phyloP scores from a whole-genome alignment of 2,797 vertebrate genomes.

The Etheostoma nigrum region DNA sequence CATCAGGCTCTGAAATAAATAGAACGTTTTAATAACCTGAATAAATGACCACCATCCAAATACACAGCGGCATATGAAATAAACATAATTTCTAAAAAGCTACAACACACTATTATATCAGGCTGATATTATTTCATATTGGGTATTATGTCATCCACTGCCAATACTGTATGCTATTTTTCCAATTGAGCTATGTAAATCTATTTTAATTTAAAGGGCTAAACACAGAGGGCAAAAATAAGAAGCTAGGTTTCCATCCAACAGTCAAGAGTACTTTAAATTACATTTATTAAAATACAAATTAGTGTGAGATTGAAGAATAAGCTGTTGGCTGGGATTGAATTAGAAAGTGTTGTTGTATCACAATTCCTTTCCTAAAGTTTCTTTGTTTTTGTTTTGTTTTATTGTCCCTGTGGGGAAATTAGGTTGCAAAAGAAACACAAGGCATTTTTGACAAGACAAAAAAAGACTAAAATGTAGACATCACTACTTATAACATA shows the following conservation, averaged over 20 bases:
- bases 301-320: neutral
- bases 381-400: too few relatives aligned
- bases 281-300: neutral
- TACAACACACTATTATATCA: neutral
- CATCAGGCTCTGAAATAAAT: conserved; percentile 89
- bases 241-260: neutral
- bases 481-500: too few relatives aligned
- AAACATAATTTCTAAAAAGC: neutral
- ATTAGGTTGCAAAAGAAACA: too few relatives aligned
- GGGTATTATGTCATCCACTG: neutral
- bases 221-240: neutral
- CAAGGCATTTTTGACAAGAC: too few relatives aligned
- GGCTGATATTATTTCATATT: too few relatives aligned
- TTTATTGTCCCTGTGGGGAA: too few relatives aligned
- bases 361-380: neutral
- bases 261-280: neutral
- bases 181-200: neutral
- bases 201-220: neutral
- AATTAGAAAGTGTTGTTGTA: neutral
- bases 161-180: neutral
- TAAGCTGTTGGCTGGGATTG: neutral
- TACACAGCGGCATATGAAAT: neutral
- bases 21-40: neutral
- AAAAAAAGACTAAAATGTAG: too few relatives aligned
- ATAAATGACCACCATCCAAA: neutral